Conservation (phyloP, 2,888 invertebrate species). For the Poecilobothrus nobilitatus region DNA sequence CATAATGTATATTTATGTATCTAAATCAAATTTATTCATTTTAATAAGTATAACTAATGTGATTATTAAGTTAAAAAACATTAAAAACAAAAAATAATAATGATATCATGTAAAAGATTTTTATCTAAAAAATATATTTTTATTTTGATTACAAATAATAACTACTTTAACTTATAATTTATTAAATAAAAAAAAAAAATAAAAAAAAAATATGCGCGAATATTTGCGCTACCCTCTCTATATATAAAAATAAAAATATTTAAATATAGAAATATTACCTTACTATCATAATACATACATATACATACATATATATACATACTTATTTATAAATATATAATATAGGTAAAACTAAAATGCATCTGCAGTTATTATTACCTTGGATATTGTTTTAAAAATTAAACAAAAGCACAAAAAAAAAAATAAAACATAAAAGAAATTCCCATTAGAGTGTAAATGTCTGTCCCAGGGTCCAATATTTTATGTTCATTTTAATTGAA, state of each 20-base stretch:
- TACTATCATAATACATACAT: too few species aligned
- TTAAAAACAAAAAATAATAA: background rate
- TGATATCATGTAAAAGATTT: conserved; percentile 3
- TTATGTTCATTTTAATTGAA: background rate
- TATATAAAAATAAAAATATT: too few species aligned
- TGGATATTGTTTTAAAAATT: background rate
- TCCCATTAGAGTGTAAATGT: background rate
- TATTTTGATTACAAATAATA: background rate
- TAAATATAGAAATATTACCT: too few species aligned
- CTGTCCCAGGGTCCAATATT: background rate
- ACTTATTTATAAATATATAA: too few species aligned
- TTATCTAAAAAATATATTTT: background rate
- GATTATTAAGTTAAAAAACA: background rate
- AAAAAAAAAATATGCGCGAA: background rate
- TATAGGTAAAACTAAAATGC: background rate
- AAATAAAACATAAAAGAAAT: background rate
- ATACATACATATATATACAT: too few species aligned
- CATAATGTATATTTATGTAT: too few species aligned
- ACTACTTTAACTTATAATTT: background rate
- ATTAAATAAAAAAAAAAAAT: background rate
- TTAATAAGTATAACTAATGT: too few species aligned
- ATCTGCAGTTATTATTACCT: background rate
- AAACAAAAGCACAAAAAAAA: background rate
- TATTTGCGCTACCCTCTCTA: background rate
- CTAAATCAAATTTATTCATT: conserved; percentile 2